A percentile compares a stretch with the other conserved stretches of the same genome.
Conservation (phyloP, 1,140 invertebrate species). For the Trichonephila clavata region DNA sequence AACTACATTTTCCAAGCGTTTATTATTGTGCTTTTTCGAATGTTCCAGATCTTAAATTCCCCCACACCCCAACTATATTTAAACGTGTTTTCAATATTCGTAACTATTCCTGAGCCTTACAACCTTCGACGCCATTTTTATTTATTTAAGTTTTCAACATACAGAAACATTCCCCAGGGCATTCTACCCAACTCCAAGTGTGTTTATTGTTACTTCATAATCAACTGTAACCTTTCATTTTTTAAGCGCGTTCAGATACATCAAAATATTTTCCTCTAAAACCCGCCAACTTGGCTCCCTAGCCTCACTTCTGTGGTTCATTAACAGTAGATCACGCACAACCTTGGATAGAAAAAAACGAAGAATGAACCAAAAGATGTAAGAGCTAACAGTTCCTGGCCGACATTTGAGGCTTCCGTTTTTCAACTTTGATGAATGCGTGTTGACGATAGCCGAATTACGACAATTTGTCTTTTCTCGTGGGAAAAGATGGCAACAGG, state of each 20-base stretch:
- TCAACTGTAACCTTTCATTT: neutral
- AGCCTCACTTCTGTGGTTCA: neutral
- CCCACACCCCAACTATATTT: neutral
- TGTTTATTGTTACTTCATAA: neutral
- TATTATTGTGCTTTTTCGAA: no score
- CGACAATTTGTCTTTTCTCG: constrained; percentile 37
- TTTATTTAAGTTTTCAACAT: neutral
- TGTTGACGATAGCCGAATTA: constrained; percentile 30
- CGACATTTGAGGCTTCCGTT: neutral
- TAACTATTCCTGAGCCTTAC: neutral
- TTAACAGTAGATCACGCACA: neutral
- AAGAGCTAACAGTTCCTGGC: neutral
- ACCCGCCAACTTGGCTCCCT: neutral
- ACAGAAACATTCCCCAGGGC: neutral
- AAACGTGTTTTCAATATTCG: neutral
- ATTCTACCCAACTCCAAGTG: neutral
- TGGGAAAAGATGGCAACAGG: constrained; percentile 23
- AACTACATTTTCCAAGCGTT: no score
- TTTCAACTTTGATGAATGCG: constrained; percentile 6
- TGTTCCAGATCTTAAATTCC: no score
- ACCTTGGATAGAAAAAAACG: neutral
- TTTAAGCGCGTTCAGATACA: neutral
- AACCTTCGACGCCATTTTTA: neutral
- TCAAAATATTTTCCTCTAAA: neutral
- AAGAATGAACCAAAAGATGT: neutral